Base-by-base conservation (phyloP, 2,797 vertebrate species). In the Thaleichthys pacificus region DNA sequence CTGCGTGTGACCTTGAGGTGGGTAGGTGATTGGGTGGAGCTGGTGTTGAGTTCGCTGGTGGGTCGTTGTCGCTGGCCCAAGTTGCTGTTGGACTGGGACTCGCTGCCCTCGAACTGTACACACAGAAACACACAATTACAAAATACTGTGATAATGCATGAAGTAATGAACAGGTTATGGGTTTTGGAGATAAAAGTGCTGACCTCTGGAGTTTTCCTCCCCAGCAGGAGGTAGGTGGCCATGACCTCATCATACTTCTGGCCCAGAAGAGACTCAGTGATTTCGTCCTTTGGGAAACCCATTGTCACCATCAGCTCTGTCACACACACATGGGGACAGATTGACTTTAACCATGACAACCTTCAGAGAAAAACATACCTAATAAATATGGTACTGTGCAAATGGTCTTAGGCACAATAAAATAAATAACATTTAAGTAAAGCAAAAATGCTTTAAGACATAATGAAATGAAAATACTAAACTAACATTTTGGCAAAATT, bases 1-100 rank as follows among this genome's bases (percentile, higher is more conserved):
- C 97, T 99, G 84, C 97, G 93, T 9, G 97, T 97, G 86, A 99
- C 98, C 91, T 99, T 99, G 89, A 96, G 93, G 91, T 99, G 97
- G 63, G 96, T 96, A 0, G 98, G 98, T 22, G 97, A 99, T 86
- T 96, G 94, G 62, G 95, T 93, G 4, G 95, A 96, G 85, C 97
- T 97, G 92, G 97, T 98, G 93, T 98, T 99, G 83, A 98, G 93
- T 92, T 99, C 98, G 0, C 97, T 98, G 90, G 94, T 97, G 42
- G 98, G 97, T 74, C 97, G 95, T 71, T 96, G 95, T 70, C 97
- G 93, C 80, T 96, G 97, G 82, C 94, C 93, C 88, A 98, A 90
- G 87, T 93, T 92, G 80, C 93, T 95, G 83, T 93, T 95, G 78
- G 96, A 95, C 77, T 96, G 84, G 1, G 96, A 96, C 73, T 99